Evolutionary conservation across 2,888 invertebrate species (phyloP), one percentile per base, ranked within the genome.

Genomic region (Yponomeuta malinellus): DNA sequence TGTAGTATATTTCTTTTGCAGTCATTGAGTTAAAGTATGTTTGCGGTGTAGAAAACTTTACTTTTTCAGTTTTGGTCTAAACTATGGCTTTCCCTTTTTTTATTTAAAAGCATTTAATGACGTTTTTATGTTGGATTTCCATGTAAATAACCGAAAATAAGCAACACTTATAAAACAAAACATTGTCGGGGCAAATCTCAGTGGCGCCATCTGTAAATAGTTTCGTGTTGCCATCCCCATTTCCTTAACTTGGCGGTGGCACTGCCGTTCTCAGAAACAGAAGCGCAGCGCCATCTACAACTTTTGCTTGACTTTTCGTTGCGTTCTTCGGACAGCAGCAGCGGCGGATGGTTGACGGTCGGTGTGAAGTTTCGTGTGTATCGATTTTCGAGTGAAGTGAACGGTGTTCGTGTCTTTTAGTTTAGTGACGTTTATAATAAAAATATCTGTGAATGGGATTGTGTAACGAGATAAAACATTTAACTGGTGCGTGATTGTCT

Each of bases 371-470:
- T 89, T 89, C 88, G 92, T 94, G 93, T 93, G 93, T 95, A 96
- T 96, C 96, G 96, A 96, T 96, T 96, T 95, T 95, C 93, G 94
- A 94, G 94, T 90, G 90, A 89, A 89, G 90, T 90, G 91, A 90
- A 89, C 94, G 93, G 94, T 95, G 94, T 93, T 93, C 94, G 94
- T 94, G 89, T 93, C 93, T 93, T 93, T 89, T 94, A 94, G 93
- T 94, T 94, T 95, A 94, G 94, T 94, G 94, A 93, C 93, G 93
- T 94, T 94, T 93, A 93, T 93, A 94, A 94, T 93, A 93, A 94
- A 94, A 94, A 93, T 93, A 91, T 90, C 90, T 90, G 95, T 95
- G 95, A 95, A 95, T 95, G 95, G 95, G 95, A 95, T 94, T 94
- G 93, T 94, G 94, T 94, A 93, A 93, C 93, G 93, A 94, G 93